A percentile compares a stretch with the other conserved stretches of the same genome.
Evolutionary conservation across 2,797 vertebrate genomes (phyloP).

Genomic region (Tapera naevia): DNA sequence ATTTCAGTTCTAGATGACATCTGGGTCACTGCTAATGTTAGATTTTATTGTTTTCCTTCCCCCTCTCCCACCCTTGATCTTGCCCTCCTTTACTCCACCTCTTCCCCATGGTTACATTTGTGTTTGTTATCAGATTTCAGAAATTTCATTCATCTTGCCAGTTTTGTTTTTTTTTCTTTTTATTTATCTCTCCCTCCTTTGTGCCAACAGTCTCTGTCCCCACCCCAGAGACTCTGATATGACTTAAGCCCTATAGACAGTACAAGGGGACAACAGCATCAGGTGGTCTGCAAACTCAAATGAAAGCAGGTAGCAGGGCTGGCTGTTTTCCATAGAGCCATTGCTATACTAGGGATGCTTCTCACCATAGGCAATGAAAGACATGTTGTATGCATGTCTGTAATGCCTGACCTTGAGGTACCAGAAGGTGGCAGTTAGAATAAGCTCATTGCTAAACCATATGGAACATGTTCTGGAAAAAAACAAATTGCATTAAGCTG

Average conservation of each 20-base stretch:
- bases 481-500: conserved; percentile 13
- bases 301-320: not conserved
- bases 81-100: not conserved
- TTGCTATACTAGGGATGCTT: not conserved
- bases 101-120: not conserved
- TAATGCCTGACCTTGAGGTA: not conserved
- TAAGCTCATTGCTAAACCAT: not conserved
- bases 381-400: not conserved
- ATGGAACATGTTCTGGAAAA: conserved; percentile 49
- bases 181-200: not conserved
- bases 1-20: not conserved
- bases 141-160: not conserved
- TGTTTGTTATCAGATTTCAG: not conserved
- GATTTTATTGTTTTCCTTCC: not conserved
- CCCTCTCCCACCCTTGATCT: not conserved
- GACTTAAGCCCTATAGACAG: not conserved
- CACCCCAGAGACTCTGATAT: not conserved
- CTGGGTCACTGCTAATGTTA: not conserved
- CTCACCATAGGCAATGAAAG: not conserved
- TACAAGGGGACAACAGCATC: not conserved
- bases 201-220: not conserved
- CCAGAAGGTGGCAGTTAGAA: conserved; percentile 35
- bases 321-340: not conserved
- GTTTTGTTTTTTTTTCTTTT: not conserved
- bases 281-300: not conserved